Percentiles rank a stretch among this genome's conserved stretches.
phyloP scores from a whole-genome alignment of 1,140 invertebrate genomes.

The Temnothorax longispinosus region DNA sequence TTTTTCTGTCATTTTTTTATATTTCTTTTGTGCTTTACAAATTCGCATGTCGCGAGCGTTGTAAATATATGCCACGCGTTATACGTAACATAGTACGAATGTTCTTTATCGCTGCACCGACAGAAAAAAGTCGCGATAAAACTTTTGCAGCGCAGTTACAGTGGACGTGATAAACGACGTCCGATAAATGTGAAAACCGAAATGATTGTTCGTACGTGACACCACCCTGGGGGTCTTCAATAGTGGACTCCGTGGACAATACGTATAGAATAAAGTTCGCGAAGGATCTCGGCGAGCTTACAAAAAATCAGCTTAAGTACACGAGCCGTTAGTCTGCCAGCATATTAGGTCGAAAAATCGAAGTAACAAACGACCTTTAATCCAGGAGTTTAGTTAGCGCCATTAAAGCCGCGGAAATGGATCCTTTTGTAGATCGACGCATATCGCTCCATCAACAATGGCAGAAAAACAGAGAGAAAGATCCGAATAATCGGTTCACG shows the following conservation, averaged over 20 bases:
- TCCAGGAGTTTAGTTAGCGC: background rate
- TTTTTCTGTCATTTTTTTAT: background rate
- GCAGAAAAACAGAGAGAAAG: constrained; percentile 24
- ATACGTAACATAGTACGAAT: background rate
- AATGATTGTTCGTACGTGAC: background rate
- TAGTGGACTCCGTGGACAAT: background rate
- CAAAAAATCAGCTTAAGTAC: background rate
- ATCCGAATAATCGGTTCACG: constrained; percentile 60
- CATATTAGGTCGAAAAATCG: background rate
- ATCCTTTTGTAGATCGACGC: constrained; percentile 20
- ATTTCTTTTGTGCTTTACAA: background rate
- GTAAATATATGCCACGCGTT: background rate
- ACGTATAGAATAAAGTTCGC: background rate
- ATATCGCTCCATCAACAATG: constrained; percentile 15
- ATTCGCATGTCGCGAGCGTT: background rate
- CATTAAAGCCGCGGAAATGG: constrained; percentile 53
- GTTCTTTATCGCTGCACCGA: constrained; percentile 42
- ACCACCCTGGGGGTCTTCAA: background rate
- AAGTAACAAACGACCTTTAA: constrained; percentile 42
- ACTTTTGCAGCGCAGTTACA: constrained; percentile 17
- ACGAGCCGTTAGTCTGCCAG: background rate
- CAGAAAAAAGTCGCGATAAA: constrained; percentile 43
- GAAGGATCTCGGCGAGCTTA: background rate
- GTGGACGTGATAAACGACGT: background rate
- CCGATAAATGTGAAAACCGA: constrained; percentile 21